Base-by-base conservation (phyloP, 2,797 vertebrate species). In the Siniperca scherzeri region DNA sequence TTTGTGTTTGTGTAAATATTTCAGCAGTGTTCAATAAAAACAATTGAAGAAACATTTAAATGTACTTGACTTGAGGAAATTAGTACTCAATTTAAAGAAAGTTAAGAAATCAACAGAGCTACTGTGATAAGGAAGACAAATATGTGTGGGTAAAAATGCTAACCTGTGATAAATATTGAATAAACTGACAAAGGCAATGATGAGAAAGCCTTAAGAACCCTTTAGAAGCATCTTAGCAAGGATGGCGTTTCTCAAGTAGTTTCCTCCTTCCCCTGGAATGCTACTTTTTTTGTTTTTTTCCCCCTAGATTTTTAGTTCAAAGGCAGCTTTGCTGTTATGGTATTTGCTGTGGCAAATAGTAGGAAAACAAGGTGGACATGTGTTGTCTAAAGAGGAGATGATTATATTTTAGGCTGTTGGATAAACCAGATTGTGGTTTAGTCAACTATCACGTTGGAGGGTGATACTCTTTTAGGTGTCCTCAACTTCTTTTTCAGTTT, bases 261-360 rank as follows among this genome's bases (percentile, higher is more conserved):
- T 53, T 22, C 55, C 50, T 27, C 12, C 55, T 64, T 65, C 11
- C n/a, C 5, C 52, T 40, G 21, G 16, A 13, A n/a, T 36, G 2
- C 38, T 36, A 7, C 17, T 19, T 13, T 66, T 46, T 44, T 12
- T 42, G 8, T 12, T 42, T 4, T 75, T 22, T 55, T 30, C 27
- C 30, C 30, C 30, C 30, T 30, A 30, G 30, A 30, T 83, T 86
- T 74, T 64, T 40, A 19, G 27, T 46, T 19, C 36, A 62, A 27
- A 74, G 27, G 30, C 38, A 62, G 22, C 68, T 82, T 90, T 69
- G 85, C 78, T 85, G 56, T 86, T 83, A 78, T 79, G 68, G 60
- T 67, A 57, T 42, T 70, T 69, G 12, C 46, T 75, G 33, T 74
- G 59, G 30, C 8, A 44, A 64, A 76, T 36, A 8, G 36, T 3